Evolutionary conservation across 2,888 invertebrate genomes (phyloP).

Genomic region (Drosophila kanekoi): DNA sequence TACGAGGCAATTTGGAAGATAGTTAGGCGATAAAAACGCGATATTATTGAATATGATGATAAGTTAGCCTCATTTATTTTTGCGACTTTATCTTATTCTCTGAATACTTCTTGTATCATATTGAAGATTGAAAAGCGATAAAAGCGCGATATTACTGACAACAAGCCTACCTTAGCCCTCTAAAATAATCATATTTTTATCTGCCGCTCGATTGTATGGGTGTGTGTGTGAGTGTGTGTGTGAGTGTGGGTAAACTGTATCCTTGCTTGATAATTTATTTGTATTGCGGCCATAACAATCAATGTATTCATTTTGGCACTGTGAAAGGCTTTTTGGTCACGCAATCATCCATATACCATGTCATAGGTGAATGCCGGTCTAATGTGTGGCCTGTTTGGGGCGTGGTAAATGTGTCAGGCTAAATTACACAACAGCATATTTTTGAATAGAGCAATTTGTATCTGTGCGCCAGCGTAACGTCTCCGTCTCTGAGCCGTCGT

Average conservation of each 20-base stretch:
- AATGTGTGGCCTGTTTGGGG: constrained; percentile 14
- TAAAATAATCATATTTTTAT: not conserved
- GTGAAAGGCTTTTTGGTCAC: constrained; percentile 46
- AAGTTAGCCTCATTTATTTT: too few species aligned
- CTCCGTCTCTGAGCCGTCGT: constrained; percentile 26
- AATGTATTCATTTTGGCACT: constrained; percentile 34
- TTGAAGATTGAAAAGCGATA: not conserved
- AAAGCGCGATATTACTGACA: not conserved
- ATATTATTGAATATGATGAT: not conserved
- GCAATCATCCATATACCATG: constrained; percentile 43
- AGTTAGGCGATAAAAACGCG: not conserved
- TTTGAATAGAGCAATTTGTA: constrained; percentile 75
- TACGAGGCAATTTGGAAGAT: not conserved
- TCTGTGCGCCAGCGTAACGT: constrained; percentile 18
- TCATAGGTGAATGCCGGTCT: constrained; percentile 12
- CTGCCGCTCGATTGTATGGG: not conserved
- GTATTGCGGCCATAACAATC: constrained; percentile 41
- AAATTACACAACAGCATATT: constrained; percentile 56
- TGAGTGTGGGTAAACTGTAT: constrained; percentile 5
- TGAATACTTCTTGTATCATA: not conserved
- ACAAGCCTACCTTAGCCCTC: not conserved
- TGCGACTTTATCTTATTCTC: too few species aligned
- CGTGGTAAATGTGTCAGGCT: constrained; percentile 57
- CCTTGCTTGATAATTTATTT: constrained; percentile 41
- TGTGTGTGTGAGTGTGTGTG: not conserved